phyloP scores from a whole-genome alignment of 2,797 vertebrate genomes.

The Siniperca undulata region DNA sequence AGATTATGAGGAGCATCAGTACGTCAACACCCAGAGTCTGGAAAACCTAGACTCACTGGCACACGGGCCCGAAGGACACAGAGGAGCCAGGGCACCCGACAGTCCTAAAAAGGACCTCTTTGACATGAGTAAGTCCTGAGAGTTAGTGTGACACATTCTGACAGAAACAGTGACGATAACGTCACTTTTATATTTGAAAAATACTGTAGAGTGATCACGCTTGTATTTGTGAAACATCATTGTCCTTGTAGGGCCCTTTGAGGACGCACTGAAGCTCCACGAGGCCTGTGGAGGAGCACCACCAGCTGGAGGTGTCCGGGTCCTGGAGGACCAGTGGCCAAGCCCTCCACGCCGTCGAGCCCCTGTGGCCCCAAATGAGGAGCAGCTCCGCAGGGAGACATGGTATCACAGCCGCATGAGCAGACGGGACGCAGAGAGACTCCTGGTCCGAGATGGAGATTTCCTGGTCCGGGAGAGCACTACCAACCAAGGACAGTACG shows the following conservation, averaged over 20 bases:
- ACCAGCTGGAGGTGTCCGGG: conserved; percentile 58
- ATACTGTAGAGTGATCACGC: background rate
- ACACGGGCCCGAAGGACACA: conserved; percentile 57
- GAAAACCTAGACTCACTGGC: conserved; percentile 78
- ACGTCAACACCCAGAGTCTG: conserved; percentile 94
- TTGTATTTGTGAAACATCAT: background rate
- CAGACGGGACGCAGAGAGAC: conserved; percentile 92
- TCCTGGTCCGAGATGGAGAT: conserved; percentile 92
- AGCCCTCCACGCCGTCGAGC: conserved; percentile 93
- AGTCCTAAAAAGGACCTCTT: conserved; percentile 97
- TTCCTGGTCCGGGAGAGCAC: conserved; percentile 96
- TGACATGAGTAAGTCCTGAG: conserved; percentile 92
- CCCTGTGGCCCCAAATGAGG: conserved; percentile 94
- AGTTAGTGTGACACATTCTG: background rate
- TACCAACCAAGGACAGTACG: conserved; percentile 96
- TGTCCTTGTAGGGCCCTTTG: conserved; percentile 90
- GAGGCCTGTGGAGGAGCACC: conserved; percentile 80
- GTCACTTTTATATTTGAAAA: background rate
- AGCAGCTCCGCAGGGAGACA: conserved; percentile 91
- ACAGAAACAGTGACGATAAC: background rate
- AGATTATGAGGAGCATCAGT: conserved; percentile 96
- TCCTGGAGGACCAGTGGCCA: conserved; percentile 93
- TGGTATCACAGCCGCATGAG: conserved; percentile 99
- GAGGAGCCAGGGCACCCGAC: conserved; percentile 73
- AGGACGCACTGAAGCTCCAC: conserved; percentile 95